phyloP scores from a whole-genome alignment of 2,797 vertebrate species.

The Phylloscopus collybita region DNA sequence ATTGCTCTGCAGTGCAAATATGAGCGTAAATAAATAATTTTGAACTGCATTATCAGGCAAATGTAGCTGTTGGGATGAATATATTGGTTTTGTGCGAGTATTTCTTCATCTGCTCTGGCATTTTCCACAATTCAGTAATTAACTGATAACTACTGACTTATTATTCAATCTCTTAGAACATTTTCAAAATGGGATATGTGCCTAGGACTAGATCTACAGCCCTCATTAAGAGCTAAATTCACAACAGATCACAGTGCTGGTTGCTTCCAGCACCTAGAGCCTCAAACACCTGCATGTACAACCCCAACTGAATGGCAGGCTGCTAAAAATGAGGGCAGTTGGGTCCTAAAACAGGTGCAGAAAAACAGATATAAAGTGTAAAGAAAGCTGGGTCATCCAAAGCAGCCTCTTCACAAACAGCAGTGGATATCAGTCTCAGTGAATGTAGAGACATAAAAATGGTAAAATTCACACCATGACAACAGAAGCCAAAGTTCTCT shows the following conservation, averaged over 20 bases:
- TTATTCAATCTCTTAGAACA: conserved; percentile 18
- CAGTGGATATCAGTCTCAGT: neutral
- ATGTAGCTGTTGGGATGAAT: conserved; percentile 48
- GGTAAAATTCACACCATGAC: neutral
- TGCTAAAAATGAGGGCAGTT: neutral
- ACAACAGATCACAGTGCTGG: neutral
- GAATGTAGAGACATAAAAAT: neutral
- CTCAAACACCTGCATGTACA: neutral
- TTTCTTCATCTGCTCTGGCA: conserved; percentile 35
- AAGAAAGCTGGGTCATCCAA: neutral
- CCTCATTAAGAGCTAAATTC: neutral
- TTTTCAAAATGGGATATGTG: neutral
- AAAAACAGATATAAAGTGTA: neutral
- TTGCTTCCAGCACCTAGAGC: neutral
- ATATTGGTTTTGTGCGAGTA: neutral
- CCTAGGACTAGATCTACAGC: neutral
- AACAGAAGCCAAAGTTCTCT: neutral
- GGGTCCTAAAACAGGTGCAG: neutral
- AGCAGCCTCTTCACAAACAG: neutral
- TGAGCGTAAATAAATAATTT: conserved; percentile 56
- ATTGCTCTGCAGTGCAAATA: conserved; percentile 34
- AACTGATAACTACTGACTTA: conserved; percentile 37
- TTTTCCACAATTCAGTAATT: conserved; percentile 46
- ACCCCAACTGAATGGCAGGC: accelerated
- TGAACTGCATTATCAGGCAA: conserved; percentile 47